Percentiles rank a stretch among this genome's conserved stretches.
These are phyloP conservation scores for Nephotettix cincticeps DNA, from an alignment of 1,140 invertebrate genomes.

Conservation along the genomic window DNA sequence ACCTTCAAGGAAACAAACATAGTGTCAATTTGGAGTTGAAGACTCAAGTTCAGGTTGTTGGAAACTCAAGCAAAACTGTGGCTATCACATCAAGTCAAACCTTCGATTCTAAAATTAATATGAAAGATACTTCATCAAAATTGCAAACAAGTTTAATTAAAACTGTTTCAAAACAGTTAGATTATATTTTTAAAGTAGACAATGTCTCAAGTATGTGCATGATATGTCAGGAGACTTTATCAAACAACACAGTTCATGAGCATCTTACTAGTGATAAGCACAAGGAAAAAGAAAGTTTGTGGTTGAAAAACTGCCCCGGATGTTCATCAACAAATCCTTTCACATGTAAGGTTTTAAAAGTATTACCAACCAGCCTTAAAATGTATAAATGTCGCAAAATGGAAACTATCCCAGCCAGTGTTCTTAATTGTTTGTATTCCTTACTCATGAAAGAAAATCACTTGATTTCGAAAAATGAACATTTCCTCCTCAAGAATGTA, in stretches of 20 bases:
- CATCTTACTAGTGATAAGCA: background rate
- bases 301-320: background rate
- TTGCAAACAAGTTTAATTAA: too few species aligned
- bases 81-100: too few species aligned
- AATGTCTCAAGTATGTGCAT: too few species aligned
- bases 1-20: slow-evolving; percentile 6
- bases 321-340: background rate
- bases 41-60: too few species aligned
- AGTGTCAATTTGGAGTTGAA: background rate
- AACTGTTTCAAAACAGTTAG: too few species aligned
- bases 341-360: background rate
- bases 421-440: background rate
- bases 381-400: background rate
- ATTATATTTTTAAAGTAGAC: too few species aligned
- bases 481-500: background rate
- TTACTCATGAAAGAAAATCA: background rate
- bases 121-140: too few species aligned
- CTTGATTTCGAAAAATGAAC: background rate
- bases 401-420: background rate
- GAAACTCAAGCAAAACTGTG: too few species aligned
- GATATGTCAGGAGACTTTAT: too few species aligned
- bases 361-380: background rate
- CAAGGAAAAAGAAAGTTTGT: background rate
- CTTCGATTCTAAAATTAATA: too few species aligned
- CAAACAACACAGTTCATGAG: background rate